Percentiles rank a stretch among this genome's conserved stretches.
Conservation (phyloP, 2,797 vertebrate genomes). For the Macropus fuliginosus region DNA sequence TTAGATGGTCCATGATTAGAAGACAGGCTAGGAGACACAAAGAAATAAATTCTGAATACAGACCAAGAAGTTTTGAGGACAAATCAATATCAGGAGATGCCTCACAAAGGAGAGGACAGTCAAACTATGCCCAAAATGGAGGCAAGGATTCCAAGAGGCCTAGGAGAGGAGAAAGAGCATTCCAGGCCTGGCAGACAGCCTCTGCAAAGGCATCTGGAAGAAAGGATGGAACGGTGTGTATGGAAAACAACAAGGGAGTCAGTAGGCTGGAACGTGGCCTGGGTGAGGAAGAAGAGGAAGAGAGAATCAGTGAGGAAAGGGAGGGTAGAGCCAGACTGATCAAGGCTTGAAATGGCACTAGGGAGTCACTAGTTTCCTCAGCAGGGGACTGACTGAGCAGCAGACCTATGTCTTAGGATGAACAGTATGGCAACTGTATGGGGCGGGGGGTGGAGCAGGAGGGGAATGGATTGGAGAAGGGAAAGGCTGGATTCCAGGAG, state of each 20-base stretch:
- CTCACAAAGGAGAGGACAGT: neutral
- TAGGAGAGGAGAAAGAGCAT: neutral
- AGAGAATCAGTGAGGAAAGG: neutral
- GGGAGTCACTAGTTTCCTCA: neutral
- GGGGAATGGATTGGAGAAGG: no score
- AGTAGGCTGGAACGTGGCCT: neutral
- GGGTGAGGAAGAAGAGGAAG: neutral
- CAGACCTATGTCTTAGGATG: neutral
- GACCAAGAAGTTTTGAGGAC: neutral
- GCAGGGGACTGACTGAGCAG: neutral
- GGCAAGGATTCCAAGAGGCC: neutral
- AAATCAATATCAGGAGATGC: conserved; percentile 21
- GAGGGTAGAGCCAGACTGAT: conserved; percentile 16
- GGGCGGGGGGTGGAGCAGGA: no score
- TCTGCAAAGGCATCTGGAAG: neutral
- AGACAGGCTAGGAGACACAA: neutral
- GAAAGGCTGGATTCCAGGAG: no score
- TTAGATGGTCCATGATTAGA: neutral
- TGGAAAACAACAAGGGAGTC: neutral
- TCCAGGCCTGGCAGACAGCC: neutral
- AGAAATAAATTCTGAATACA: neutral
- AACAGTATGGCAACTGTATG: neutral
- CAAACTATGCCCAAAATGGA: neutral
- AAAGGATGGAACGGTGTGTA: neutral
- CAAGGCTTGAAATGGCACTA: conserved; percentile 35